These are phyloP conservation scores for Leptinotarsa tumamoca DNA, from an alignment of 2,888 invertebrate genomes.

Conservation along the genomic window DNA sequence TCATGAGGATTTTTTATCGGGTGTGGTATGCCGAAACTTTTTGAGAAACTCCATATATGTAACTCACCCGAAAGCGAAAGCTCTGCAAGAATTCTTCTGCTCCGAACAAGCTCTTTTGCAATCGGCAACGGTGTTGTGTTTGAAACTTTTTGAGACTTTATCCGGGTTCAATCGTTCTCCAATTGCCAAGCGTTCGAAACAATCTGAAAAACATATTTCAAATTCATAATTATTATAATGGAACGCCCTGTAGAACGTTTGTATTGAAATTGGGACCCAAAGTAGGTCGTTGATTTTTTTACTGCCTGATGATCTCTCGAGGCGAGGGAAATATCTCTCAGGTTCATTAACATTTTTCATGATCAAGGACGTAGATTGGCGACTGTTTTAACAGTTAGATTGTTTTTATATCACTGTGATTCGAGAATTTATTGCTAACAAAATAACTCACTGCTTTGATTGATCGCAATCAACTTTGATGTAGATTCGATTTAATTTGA, in stretches of 20 bases:
- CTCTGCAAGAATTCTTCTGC: slow-evolving; percentile 65
- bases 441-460: neutral
- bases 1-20: no score
- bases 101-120: slow-evolving; percentile 68
- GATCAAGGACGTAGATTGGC: slow-evolving; percentile 47
- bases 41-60: no score
- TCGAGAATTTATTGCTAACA: neutral
- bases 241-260: neutral
- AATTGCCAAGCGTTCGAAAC: slow-evolving; percentile 69
- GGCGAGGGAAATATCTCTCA: slow-evolving; percentile 31
- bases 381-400: slow-evolving; percentile 50
- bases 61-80: slow-evolving; percentile 70
- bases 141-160: slow-evolving; percentile 63
- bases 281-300: slow-evolving; percentile 6
- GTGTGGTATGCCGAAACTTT: no score
- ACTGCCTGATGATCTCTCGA: neutral
- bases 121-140: slow-evolving; percentile 63
- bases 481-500: neutral
- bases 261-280: neutral
- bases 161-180: slow-evolving; percentile 66
- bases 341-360: slow-evolving; percentile 52
- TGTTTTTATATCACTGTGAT: slow-evolving; percentile 2
- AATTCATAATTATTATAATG: neutral
- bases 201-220: slow-evolving; percentile 63
- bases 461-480: neutral